A percentile compares a stretch with the other conserved stretches of the same genome.
Conservation (phyloP, 2,797 vertebrate species). For the Tragopan temminckii region DNA sequence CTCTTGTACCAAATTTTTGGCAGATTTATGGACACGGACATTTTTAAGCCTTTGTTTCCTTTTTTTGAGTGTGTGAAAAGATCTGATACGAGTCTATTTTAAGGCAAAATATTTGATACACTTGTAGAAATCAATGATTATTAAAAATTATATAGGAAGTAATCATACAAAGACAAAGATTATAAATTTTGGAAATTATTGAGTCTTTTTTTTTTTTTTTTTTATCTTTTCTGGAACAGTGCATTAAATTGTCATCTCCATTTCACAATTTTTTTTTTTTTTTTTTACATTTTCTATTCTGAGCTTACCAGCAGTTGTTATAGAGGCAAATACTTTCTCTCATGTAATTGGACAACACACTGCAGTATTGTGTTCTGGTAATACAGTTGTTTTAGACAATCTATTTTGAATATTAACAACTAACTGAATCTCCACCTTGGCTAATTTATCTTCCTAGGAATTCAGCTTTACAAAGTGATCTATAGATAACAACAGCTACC, state of each 20-base stretch:
- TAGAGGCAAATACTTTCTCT: neutral
- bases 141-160: neutral
- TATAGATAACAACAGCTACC: neutral
- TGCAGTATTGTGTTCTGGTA: neutral
- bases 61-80: neutral
- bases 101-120: neutral
- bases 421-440: neutral
- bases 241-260: accelerated
- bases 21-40: neutral
- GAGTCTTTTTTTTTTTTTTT: neutral
- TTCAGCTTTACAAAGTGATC: neutral
- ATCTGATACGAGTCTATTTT: neutral
- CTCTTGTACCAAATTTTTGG: neutral
- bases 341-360: neutral
- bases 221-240: neutral
- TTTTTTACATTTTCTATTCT: neutral
- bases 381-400: neutral
- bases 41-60: neutral
- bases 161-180: neutral
- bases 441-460: neutral
- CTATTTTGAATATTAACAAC: neutral
- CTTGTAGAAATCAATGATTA: neutral
- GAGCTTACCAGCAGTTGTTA: neutral
- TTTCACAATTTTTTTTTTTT: neutral
- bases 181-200: neutral